Base-by-base conservation (phyloP, 1,140 invertebrate species). In the Tetragnatha versicolor region DNA sequence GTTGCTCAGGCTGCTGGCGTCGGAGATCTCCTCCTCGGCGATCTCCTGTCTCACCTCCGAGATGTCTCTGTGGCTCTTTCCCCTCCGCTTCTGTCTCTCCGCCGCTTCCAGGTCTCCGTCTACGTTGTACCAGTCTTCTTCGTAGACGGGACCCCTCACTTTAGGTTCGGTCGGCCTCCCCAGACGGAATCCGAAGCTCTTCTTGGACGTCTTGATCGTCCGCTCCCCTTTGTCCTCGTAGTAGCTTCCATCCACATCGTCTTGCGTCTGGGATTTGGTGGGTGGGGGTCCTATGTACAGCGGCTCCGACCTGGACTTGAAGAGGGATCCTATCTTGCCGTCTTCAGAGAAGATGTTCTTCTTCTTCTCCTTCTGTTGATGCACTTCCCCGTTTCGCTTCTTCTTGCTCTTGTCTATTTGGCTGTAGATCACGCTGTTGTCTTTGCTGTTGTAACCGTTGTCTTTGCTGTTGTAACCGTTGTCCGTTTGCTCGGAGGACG, bases 61-160 rank as follows among this genome's bases (percentile, higher is more conserved):
- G 4, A 79, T 79, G 22, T 79, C 78, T 39, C 58, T 47, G 29
- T 72, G 66, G 25, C 22, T 72, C 17, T 29, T 55, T 12, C 68
- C 68, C n/a, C 63, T 61, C n/a, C 63, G 45, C 14, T 72, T 73
- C 20, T 68, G 73, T 27, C 66, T 27, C 22, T 81, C 73, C 7
- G 31, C 51, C 25, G 69, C 79, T 27, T 73, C 61, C 0, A 80
- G 27, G 5, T 80, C 79, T 6, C 58, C 79, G 42, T 80, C 79
- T 0, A 80, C 42, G 33, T 80, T 70, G 37, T 80, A 80, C 79
- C 72, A 76, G 33, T 80, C 69, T 69, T 76, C 65, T 60, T 76
- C 79, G 10, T 53, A 39, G 31, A 37, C 53, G 17, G 66, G 35
- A 42, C 20, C 63, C 31, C 45, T 63, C 6, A 10, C 39, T 12